Conservation (phyloP, 2,113 vertebrate species). For the Scophthalmus maximus region DNA sequence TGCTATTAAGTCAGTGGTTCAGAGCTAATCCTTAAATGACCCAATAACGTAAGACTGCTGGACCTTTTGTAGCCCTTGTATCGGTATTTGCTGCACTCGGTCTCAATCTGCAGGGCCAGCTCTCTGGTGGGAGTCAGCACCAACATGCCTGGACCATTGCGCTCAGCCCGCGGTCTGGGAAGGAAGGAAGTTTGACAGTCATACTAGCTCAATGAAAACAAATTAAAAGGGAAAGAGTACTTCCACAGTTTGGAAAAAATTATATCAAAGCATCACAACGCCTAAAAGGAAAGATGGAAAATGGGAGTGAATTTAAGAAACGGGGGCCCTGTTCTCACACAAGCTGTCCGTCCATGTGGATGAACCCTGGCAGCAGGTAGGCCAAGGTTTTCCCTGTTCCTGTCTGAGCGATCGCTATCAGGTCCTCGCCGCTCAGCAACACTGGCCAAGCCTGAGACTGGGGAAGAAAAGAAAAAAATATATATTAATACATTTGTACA, state of each 20-base stretch:
- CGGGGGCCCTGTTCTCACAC: conserved; percentile 84
- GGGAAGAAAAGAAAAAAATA: conserved; percentile 5
- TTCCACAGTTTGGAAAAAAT: not conserved
- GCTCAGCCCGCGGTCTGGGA: conserved; percentile 81
- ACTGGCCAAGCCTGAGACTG: conserved; percentile 97
- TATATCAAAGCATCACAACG: not conserved
- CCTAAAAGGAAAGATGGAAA: not conserved
- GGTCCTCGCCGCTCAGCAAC: conserved; percentile 90
- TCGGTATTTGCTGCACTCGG: conserved; percentile 92
- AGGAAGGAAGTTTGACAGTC: not conserved
- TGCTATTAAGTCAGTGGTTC: not conserved
- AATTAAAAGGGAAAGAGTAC: rapidly evolving
- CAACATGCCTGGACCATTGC: conserved; percentile 93
- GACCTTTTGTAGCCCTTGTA: conserved; percentile 94
- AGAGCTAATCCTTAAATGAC: not conserved
- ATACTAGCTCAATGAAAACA: too few species aligned
- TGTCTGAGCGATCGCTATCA: conserved; percentile 96
- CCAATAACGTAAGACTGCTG: not conserved
- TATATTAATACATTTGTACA: not conserved
- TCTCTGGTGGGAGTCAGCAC: conserved; percentile 96
- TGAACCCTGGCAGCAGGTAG: conserved; percentile 95
- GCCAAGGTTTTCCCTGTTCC: conserved; percentile 96
- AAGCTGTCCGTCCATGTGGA: conserved; percentile 93
- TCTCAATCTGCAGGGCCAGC: conserved; percentile 93
- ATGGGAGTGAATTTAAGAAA: not conserved